These are phyloP conservation scores for Drosophila mimica DNA, from an alignment of 2,888 invertebrate genomes.

Conservation along the genomic window DNA sequence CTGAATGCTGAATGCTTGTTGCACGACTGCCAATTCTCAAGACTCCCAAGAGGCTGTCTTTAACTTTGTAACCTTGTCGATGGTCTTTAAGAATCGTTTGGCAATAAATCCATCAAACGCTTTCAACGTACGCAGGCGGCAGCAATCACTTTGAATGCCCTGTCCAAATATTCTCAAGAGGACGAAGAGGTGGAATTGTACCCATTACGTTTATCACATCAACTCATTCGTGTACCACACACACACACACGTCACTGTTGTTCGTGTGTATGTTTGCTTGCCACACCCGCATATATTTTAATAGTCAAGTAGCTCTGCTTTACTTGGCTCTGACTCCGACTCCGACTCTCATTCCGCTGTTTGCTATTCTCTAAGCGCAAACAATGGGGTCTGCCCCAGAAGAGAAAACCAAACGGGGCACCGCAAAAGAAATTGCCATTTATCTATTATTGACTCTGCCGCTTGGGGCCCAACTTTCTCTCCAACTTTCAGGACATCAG, in stretches of 20 bases:
- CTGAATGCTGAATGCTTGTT: conserved; percentile 26
- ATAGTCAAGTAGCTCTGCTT: conserved; percentile 67
- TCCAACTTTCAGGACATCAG: conserved; percentile 28
- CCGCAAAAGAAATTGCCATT: conserved; percentile 77
- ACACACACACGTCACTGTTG: conserved; percentile 5
- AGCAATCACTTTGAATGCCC: conserved; percentile 72
- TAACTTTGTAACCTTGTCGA: conserved; percentile 10
- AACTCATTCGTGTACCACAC: conserved; percentile 26
- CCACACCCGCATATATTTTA: conserved; percentile 77
- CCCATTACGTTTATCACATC: conserved; percentile 70
- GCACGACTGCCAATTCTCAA: neutral
- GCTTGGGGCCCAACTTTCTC: conserved; percentile 30
- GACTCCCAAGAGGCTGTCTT: conserved; percentile 17
- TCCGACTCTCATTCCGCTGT: conserved; percentile 27
- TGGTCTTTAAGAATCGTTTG: conserved; percentile 1
- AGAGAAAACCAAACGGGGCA: conserved; percentile 37
- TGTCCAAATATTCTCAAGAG: conserved; percentile 16
- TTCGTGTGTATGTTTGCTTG: conserved; percentile 11
- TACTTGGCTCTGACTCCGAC: conserved; percentile 2
- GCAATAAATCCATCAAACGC: conserved; percentile 58
- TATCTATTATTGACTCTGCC: conserved; percentile 75
- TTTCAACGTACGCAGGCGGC: conserved; percentile 29
- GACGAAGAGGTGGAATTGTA: conserved; percentile 12
- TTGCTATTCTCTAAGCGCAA: conserved; percentile 69
- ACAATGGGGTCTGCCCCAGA: conserved; percentile 51